A percentile compares a stretch with the other conserved stretches of the same genome.
Conservation (phyloP, 2,797 vertebrate species). For the Graptemys geographica region DNA sequence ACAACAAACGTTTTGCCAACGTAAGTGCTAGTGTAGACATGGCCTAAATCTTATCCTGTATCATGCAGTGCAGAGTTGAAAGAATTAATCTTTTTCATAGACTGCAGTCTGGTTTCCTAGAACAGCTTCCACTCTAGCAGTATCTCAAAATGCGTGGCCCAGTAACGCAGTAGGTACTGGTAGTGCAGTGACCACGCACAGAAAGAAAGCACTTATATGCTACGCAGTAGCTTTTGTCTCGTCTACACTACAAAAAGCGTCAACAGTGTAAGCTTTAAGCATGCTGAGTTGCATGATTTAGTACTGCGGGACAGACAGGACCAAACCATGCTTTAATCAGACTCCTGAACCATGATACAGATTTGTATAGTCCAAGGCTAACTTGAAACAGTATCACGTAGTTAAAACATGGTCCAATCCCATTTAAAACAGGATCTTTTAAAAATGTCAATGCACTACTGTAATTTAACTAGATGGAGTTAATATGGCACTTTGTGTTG, state of each 20-base stretch:
- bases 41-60: conserved; percentile 6
- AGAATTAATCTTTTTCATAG: not conserved
- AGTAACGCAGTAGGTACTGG: not conserved
- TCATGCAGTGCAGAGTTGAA: not conserved
- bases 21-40: too few species aligned
- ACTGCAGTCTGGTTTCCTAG: not conserved
- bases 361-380: not conserved
- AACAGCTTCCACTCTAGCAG: not conserved
- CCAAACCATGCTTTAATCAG: not conserved
- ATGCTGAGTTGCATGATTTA: not conserved
- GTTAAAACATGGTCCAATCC: not conserved
- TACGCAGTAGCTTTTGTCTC: not conserved
- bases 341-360: not conserved
- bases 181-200: not conserved
- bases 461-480: not conserved
- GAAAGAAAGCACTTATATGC: not conserved
- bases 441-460: not conserved
- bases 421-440: not conserved
- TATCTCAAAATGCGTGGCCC: conserved; percentile 23
- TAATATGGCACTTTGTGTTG: not conserved
- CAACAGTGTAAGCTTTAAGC: not conserved
- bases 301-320: not conserved
- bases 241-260: not conserved
- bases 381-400: not conserved
- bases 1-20: too few species aligned